Conservation (phyloP, 2,113 vertebrate genomes). For the Emydocephalus ijimae region DNA sequence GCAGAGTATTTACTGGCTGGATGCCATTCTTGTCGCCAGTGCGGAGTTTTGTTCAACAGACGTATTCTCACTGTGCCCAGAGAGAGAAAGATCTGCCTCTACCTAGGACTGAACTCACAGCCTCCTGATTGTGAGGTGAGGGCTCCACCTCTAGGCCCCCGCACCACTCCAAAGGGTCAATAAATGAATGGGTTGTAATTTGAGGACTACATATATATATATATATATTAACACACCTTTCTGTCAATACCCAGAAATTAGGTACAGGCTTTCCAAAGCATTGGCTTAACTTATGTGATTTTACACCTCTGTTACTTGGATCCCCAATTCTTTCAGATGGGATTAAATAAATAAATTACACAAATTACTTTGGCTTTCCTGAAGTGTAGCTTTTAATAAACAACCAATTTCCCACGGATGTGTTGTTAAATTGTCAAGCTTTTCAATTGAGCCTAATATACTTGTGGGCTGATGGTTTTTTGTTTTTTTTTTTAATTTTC, state of each 20-base stretch:
- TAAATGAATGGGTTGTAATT: neutral
- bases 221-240: too few species aligned
- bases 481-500: conserved; percentile 50
- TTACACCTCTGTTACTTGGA: conserved; percentile 16
- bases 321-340: neutral
- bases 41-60: too few species aligned
- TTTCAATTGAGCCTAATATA: conserved; percentile 80
- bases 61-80: too few species aligned
- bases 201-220: neutral
- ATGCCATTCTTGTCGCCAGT: too few species aligned
- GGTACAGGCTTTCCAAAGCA: neutral
- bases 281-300: neutral
- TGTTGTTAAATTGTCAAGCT: conserved; percentile 77
- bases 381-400: conserved; percentile 81
- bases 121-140: too few species aligned
- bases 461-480: conserved; percentile 64
- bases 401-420: conserved; percentile 74
- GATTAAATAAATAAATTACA: conserved; percentile 69
- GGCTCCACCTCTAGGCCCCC: too few species aligned
- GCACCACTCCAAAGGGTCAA: neutral
- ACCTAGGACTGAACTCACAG: too few species aligned
- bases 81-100: too few species aligned
- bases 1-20: too few species aligned
- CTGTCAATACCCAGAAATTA: neutral
- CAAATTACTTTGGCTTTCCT: conserved; percentile 74